Evolutionary conservation across 2,888 invertebrate genomes (phyloP).

Genomic region (Ephialtes manifestator): DNA sequence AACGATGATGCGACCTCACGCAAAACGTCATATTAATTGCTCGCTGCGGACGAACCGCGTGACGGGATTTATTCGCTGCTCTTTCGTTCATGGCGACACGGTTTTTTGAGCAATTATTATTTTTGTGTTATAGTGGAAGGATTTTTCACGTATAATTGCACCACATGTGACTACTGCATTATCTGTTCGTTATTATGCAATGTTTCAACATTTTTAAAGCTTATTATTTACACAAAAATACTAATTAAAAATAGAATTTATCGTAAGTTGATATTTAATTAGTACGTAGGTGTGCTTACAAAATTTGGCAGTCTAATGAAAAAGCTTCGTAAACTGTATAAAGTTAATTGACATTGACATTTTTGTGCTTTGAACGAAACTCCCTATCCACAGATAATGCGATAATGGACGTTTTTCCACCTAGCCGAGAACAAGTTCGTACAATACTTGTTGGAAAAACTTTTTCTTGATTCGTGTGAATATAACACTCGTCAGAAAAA

Average conservation of each 20-base stretch:
- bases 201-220: background rate
- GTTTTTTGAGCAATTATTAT: constrained; percentile 19
- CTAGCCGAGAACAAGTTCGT: too few species aligned
- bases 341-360: too few species aligned
- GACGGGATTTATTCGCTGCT: constrained; percentile 41
- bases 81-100: background rate
- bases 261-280: background rate
- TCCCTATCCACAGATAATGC: too few species aligned
- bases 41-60: constrained; percentile 14
- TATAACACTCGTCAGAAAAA: too few species aligned
- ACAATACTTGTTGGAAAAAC: too few species aligned
- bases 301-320: background rate
- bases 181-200: background rate
- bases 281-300: background rate
- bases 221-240: background rate
- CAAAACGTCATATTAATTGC: constrained; percentile 57
- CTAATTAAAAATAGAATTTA: background rate
- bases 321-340: too few species aligned
- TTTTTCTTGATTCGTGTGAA: too few species aligned
- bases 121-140: background rate
- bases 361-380: too few species aligned
- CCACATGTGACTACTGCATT: background rate
- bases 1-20: constrained; percentile 24
- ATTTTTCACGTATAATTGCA: background rate
- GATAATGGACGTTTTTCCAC: too few species aligned